phyloP scores from a whole-genome alignment of 35 echinoderm and acorn worm species.

The Apostichopus japonicus region DNA sequence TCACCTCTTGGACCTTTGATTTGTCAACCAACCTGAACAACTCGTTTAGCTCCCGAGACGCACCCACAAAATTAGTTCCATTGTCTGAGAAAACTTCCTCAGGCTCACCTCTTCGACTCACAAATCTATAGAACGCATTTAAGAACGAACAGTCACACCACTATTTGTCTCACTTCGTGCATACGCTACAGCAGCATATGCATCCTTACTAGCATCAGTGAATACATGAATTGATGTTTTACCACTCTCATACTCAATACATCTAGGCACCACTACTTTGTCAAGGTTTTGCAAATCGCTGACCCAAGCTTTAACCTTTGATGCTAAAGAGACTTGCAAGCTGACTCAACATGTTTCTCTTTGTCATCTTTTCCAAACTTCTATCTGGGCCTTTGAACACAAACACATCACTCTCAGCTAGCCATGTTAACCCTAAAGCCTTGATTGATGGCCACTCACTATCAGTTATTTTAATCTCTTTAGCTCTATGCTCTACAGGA shows the following conservation, averaged over 20 bases:
- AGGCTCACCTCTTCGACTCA: too few relatives aligned
- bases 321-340: too few relatives aligned
- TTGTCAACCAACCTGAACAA: neutral
- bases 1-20: conserved; percentile 19
- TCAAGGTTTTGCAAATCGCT: conserved; percentile 30
- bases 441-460: conserved; percentile 54
- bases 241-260: neutral
- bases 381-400: too few relatives aligned
- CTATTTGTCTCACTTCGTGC: conserved; percentile 3
- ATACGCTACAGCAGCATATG: conserved; percentile 44
- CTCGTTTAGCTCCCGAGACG: conserved; percentile 42
- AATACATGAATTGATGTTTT: conserved; percentile 38
- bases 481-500: conserved; percentile 31
- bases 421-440: conserved; percentile 45
- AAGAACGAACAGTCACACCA: too few relatives aligned
- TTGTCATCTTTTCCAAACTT: too few relatives aligned
- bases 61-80: conserved; percentile 61
- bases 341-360: too few relatives aligned
- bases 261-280: conserved; percentile 17
- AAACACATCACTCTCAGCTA: neutral
- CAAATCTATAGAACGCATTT: too few relatives aligned
- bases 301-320: too few relatives aligned
- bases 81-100: neutral
- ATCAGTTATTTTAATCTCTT: conserved; percentile 32
- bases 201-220: conserved; percentile 39